Evolutionary conservation across 2,888 invertebrate genomes (phyloP).

Genomic region (Nomada goodeniana): DNA sequence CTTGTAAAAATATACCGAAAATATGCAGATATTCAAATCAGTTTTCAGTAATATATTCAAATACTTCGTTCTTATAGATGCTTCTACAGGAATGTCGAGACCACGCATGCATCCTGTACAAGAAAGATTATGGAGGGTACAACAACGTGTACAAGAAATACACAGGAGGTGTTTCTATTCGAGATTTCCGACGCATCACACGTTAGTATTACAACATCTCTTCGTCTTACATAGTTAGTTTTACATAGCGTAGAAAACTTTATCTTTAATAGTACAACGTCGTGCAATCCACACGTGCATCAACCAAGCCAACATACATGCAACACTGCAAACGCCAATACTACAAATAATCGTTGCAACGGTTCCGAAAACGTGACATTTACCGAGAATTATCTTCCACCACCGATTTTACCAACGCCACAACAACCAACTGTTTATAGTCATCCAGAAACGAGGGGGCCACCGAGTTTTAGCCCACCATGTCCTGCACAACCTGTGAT

Average conservation of each 20-base stretch:
- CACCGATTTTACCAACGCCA: slow-evolving; percentile 75
- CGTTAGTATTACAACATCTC: slow-evolving; percentile 64
- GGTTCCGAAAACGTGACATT: slow-evolving; percentile 68
- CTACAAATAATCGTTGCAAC: slow-evolving; percentile 71
- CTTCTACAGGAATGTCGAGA: slow-evolving; percentile 62
- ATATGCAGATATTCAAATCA: too few relatives aligned
- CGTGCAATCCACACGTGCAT: slow-evolving; percentile 73
- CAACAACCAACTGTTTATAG: slow-evolving; percentile 85
- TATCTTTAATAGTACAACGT: slow-evolving; percentile 69
- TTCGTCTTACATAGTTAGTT: not conserved
- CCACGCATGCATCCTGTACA: slow-evolving; percentile 90
- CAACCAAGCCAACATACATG: slow-evolving; percentile 71
- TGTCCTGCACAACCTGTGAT: slow-evolving; percentile 77
- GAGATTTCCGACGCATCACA: slow-evolving; percentile 70
- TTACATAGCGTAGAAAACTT: slow-evolving; percentile 8
- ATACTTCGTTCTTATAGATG: slow-evolving; percentile 50
- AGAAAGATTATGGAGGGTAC: slow-evolving; percentile 90
- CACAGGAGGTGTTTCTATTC: slow-evolving; percentile 84
- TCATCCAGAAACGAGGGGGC: slow-evolving; percentile 83
- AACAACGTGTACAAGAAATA: slow-evolving; percentile 88
- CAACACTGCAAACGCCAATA: slow-evolving; percentile 70
- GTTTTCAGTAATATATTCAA: not conserved
- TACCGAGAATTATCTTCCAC: slow-evolving; percentile 70
- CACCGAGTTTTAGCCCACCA: slow-evolving; percentile 71
- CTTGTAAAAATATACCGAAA: not conserved